phyloP scores from a whole-genome alignment of 2,113 vertebrate genomes.

The Australoheros scitulus region DNA sequence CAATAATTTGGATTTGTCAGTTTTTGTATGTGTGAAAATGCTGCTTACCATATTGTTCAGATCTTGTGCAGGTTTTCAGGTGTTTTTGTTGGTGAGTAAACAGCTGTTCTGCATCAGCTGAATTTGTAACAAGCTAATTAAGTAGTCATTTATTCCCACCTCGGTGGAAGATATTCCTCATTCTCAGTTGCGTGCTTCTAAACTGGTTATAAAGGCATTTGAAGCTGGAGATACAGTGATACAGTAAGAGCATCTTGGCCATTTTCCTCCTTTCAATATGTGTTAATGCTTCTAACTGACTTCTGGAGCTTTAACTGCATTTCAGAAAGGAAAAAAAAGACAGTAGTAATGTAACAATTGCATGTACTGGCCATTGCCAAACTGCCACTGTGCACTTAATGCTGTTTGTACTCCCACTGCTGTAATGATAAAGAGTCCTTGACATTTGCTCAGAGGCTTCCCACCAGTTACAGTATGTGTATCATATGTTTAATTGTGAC shows the following conservation, averaged over 20 bases:
- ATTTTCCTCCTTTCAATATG: background rate
- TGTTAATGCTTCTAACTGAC: constrained; percentile 21
- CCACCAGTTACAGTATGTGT: constrained; percentile 23
- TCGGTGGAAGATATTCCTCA: background rate
- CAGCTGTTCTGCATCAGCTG: constrained; percentile 13
- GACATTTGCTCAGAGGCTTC: constrained; percentile 40
- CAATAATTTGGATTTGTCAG: background rate
- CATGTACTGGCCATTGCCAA: constrained; percentile 30
- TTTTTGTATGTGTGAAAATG: background rate
- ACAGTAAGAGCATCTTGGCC: background rate
- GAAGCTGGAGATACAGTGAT: background rate
- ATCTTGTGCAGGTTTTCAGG: background rate
- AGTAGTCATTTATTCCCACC: background rate
- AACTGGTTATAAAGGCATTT: constrained; percentile 9
- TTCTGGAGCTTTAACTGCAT: background rate
- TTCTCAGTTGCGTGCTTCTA: background rate
- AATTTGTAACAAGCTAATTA: constrained; percentile 11
- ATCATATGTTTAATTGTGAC: constrained; percentile 52
- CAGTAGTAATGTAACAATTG: constrained; percentile 29
- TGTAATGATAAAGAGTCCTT: constrained; percentile 41
- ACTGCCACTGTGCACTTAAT: constrained; percentile 19
- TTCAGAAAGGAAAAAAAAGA: background rate
- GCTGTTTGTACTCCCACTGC: constrained; percentile 26
- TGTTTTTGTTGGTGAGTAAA: background rate
- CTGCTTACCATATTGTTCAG: background rate